Percentiles rank a stretch among this genome's conserved stretches.
Conservation (phyloP, 2,888 invertebrate genomes). For the Caprella mutica region DNA sequence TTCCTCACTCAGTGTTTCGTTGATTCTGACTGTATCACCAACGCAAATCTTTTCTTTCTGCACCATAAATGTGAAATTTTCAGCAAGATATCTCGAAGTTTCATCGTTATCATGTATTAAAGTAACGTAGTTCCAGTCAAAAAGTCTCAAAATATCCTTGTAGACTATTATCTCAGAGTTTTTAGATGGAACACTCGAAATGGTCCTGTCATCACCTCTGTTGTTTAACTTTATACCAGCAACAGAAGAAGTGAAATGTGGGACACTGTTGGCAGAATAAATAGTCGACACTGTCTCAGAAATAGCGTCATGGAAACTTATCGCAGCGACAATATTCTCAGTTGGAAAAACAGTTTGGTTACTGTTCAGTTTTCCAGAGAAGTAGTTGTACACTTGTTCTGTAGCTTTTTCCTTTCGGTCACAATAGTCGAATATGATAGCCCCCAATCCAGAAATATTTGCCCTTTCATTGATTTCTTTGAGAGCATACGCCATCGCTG, state of each 20-base stretch:
- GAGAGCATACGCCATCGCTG: slow-evolving; percentile 42
- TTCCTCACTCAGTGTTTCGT: slow-evolving; percentile 23
- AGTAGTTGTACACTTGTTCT: slow-evolving; percentile 40
- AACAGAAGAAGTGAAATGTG: slow-evolving; percentile 39
- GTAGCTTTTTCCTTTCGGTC: slow-evolving; percentile 38
- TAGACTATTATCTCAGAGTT: slow-evolving; percentile 37
- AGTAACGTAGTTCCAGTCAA: slow-evolving; percentile 40
- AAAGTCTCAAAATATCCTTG: slow-evolving; percentile 37
- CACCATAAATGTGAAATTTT: slow-evolving; percentile 37
- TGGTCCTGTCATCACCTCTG: slow-evolving; percentile 17
- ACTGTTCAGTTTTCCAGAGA: slow-evolving; percentile 38
- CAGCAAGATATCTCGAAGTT: slow-evolving; percentile 37
- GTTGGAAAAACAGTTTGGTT: slow-evolving; percentile 12
- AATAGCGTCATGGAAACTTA: slow-evolving; percentile 38
- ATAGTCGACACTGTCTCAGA: slow-evolving; percentile 39
- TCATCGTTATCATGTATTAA: slow-evolving; percentile 39
- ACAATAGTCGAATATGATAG: slow-evolving; percentile 41
- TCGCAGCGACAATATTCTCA: slow-evolving; percentile 38
- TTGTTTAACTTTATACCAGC: slow-evolving; percentile 16
- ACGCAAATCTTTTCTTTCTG: slow-evolving; percentile 37
- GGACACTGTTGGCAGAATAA: slow-evolving; percentile 39
- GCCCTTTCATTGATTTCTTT: slow-evolving; percentile 38
- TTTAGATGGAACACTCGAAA: slow-evolving; percentile 37
- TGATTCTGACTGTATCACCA: slow-evolving; percentile 36
- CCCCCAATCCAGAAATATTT: slow-evolving; percentile 36